Evolutionary conservation across 2,797 vertebrate species (phyloP).

Genomic region (Coluber constrictor): DNA sequence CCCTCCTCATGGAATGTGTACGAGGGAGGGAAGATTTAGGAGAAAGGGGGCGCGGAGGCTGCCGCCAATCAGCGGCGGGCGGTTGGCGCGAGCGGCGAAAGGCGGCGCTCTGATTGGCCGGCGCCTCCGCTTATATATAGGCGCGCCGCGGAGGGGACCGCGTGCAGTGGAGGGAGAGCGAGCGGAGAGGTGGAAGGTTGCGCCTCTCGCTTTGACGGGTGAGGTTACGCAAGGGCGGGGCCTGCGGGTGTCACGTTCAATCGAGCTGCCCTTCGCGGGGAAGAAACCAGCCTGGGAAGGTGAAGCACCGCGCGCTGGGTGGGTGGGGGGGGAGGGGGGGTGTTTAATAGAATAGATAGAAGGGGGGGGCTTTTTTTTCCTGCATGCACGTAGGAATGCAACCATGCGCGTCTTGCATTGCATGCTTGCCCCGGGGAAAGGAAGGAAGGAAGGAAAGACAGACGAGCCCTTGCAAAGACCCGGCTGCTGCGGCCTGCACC

Average conservation of each 20-base stretch:
- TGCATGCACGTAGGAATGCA: background rate
- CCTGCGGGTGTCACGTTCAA: background rate
- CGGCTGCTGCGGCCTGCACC: background rate
- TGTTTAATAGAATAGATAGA: no score
- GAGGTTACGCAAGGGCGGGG: background rate
- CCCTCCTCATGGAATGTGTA: background rate
- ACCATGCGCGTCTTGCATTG: background rate
- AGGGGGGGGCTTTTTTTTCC: accelerated
- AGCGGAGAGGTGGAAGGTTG: accelerated
- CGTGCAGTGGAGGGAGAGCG: background rate
- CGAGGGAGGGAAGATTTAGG: background rate
- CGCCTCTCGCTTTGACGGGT: background rate
- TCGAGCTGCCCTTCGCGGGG: background rate
- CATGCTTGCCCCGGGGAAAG: background rate
- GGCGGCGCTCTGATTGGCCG: background rate
- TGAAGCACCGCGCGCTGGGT: background rate
- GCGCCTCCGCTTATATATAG: background rate
- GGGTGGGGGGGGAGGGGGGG: no score
- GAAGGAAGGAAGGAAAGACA: background rate
- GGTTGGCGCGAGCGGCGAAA: background rate
- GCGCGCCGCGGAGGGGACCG: accelerated
- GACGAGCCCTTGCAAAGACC: background rate
- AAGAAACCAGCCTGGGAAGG: background rate
- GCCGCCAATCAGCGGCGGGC: background rate
- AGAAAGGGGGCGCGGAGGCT: background rate